Percentiles rank a stretch among this genome's conserved stretches.
Conservation (phyloP, 2,113 vertebrate species). For the Catharus minimus region DNA sequence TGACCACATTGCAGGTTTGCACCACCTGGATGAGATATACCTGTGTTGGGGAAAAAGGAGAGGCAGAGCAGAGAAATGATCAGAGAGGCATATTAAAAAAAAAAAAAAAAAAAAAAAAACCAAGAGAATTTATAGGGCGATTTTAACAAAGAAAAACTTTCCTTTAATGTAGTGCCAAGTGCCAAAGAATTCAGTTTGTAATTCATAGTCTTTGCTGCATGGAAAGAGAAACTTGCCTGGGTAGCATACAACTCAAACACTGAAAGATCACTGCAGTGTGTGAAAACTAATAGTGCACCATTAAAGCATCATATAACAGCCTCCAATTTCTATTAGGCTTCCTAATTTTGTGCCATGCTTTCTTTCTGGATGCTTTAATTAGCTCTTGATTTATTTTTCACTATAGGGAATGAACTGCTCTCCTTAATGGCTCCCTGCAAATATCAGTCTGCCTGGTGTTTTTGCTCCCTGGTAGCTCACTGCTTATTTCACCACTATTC, state of each 20-base stretch:
- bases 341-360: slow-evolving; percentile 58
- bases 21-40: slow-evolving; percentile 77
- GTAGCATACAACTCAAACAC: neutral
- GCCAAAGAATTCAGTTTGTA: slow-evolving; percentile 6
- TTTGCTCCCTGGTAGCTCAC: slow-evolving; percentile 27
- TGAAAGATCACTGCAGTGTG: slow-evolving; percentile 29
- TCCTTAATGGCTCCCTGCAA: slow-evolving; percentile 56
- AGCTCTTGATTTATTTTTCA: slow-evolving; percentile 68
- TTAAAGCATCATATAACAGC: slow-evolving; percentile 39
- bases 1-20: slow-evolving; percentile 71
- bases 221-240: slow-evolving; percentile 12
- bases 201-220: neutral
- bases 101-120: neutral
- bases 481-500: slow-evolving; percentile 39
- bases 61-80: neutral
- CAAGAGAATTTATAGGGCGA: neutral
- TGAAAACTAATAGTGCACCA: slow-evolving; percentile 43
- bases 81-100: neutral
- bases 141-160: slow-evolving; percentile 33
- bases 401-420: slow-evolving; percentile 38
- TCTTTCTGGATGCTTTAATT: slow-evolving; percentile 68
- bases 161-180: slow-evolving; percentile 29
- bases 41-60: slow-evolving; percentile 60
- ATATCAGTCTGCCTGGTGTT: slow-evolving; percentile 52
- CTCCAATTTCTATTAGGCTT: slow-evolving; percentile 44